phyloP scores from a whole-genome alignment of 1,140 invertebrate genomes.

The Papilio xuthus region DNA sequence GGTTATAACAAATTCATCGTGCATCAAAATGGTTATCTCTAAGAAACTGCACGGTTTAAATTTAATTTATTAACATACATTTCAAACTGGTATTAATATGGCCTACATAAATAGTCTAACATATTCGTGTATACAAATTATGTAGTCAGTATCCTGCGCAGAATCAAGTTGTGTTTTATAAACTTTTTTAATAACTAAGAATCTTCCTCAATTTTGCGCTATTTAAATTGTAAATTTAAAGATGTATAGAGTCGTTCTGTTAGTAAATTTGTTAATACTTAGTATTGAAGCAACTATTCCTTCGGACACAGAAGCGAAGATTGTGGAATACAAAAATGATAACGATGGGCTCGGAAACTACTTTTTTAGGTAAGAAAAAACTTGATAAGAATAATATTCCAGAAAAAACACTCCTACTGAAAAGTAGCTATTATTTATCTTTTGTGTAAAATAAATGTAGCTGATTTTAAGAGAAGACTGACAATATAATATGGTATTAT shows the following conservation, averaged over 20 bases:
- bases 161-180: neutral
- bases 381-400: neutral
- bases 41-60: neutral
- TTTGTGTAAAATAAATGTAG: too few relatives aligned
- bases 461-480: too few relatives aligned
- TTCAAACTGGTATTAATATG: neutral
- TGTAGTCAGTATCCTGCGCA: neutral
- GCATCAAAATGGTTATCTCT: neutral
- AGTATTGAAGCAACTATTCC: neutral
- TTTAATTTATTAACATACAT: neutral
- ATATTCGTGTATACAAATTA: neutral
- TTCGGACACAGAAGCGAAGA: constrained; percentile 40
- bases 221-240: neutral
- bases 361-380: constrained; percentile 49
- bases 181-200: neutral
- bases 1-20: neutral
- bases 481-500: too few relatives aligned
- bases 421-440: neutral
- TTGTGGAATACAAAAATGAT: constrained; percentile 46
- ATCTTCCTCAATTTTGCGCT: neutral
- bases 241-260: neutral
- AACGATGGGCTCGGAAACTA: constrained; percentile 54
- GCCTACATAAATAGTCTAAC: neutral
- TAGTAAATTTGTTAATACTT: neutral
- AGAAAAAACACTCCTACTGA: neutral